Evolutionary conservation across 2,888 invertebrate species (phyloP).

Genomic region (Ferdinandea cuprea): DNA sequence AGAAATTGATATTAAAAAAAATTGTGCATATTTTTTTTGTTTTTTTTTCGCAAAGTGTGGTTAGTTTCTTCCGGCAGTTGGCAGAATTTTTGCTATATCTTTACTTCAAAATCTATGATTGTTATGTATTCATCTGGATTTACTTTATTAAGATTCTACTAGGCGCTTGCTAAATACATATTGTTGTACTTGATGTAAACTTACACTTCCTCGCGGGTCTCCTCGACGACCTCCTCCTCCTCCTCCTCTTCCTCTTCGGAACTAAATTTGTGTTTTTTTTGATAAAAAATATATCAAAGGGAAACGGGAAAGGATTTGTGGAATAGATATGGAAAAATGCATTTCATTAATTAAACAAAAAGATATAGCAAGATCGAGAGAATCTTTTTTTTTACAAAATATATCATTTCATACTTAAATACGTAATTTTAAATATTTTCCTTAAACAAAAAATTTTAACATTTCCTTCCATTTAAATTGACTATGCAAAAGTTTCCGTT

Average conservation of each 20-base stretch:
- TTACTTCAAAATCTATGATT: slow-evolving; percentile 20
- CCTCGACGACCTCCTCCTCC: slow-evolving; percentile 83
- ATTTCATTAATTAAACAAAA: slow-evolving; percentile 54
- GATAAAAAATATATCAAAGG: slow-evolving; percentile 50
- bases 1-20: slow-evolving; percentile 76
- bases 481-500: slow-evolving; percentile 25
- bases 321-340: slow-evolving; percentile 44
- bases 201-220: slow-evolving; percentile 82
- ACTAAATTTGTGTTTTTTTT: slow-evolving; percentile 77
- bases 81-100: slow-evolving; percentile 15
- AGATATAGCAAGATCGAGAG: slow-evolving; percentile 52
- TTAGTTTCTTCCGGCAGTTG: slow-evolving; percentile 45
- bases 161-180: slow-evolving; percentile 4
- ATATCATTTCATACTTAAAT: slow-evolving; percentile 52
- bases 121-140: slow-evolving; percentile 16
- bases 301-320: slow-evolving; percentile 41
- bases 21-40: slow-evolving; percentile 41
- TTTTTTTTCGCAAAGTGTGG: slow-evolving; percentile 41
- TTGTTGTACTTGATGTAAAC: slow-evolving; percentile 75
- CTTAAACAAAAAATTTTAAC: slow-evolving; percentile 45
- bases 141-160: slow-evolving; percentile 34
- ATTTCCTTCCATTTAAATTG: slow-evolving; percentile 45
- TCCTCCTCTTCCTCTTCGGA: slow-evolving; percentile 83
- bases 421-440: slow-evolving; percentile 44
- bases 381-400: slow-evolving; percentile 66